These are phyloP conservation scores for Pelodytes ibericus DNA, from an alignment of 2,797 vertebrate genomes.

Conservation along the genomic window DNA sequence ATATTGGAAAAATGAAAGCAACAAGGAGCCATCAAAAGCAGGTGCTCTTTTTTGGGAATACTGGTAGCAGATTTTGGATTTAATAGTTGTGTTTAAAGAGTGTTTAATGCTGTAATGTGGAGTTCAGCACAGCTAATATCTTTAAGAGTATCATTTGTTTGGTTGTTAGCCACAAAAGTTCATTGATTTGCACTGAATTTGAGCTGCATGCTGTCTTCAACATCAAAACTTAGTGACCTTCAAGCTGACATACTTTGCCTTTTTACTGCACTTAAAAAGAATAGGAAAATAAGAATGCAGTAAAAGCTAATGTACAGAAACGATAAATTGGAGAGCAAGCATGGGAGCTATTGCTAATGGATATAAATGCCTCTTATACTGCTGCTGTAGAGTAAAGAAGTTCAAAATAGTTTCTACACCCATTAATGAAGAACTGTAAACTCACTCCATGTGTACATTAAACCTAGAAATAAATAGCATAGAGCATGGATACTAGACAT, in stretches of 20 bases:
- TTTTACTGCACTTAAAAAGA: conserved; percentile 19
- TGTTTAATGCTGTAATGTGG: too few species aligned
- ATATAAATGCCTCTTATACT: conserved; percentile 20
- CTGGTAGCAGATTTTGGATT: too few species aligned
- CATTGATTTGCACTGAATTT: neutral
- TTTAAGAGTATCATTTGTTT: too few species aligned
- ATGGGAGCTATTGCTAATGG: conserved; percentile 11
- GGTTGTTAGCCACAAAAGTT: too few species aligned
- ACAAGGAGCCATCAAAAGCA: too few species aligned
- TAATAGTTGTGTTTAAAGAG: too few species aligned
- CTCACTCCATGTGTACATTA: conserved; percentile 8
- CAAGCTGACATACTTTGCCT: neutral
- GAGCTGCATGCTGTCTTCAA: neutral
- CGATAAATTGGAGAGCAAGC: conserved; percentile 6
- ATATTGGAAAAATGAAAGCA: too few species aligned
- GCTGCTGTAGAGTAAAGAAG: conserved; percentile 10
- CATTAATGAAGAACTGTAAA: conserved; percentile 20
- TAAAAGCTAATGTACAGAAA: conserved; percentile 47
- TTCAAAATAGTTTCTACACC: conserved; percentile 22
- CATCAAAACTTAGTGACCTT: neutral
- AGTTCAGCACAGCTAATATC: too few species aligned
- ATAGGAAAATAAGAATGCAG: conserved; percentile 28
- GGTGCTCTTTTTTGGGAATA: too few species aligned
- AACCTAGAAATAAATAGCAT: neutral
- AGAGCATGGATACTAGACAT: neutral